Conservation (phyloP, 2,113 vertebrate species). For the Cyphomyrus plagiostoma region DNA sequence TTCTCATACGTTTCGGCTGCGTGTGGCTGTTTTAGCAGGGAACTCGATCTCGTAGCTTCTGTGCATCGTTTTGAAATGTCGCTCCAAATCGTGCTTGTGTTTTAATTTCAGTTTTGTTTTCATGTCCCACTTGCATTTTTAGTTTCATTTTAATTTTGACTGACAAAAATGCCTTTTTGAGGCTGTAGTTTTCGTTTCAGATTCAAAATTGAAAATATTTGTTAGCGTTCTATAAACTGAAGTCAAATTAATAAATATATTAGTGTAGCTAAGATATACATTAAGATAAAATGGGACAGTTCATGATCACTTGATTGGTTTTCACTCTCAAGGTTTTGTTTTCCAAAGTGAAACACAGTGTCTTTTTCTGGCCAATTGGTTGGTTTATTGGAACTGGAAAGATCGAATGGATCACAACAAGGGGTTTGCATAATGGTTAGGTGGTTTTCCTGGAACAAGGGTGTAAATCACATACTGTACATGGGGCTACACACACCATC, state of each 20-base stretch:
- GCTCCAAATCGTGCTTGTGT: too few relatives aligned
- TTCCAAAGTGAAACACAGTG: background rate
- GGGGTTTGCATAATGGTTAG: background rate
- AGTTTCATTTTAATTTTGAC: background rate
- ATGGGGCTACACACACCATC: background rate
- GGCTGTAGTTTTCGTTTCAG: background rate
- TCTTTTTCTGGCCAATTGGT: background rate
- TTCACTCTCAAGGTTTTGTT: background rate
- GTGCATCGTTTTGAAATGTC: too few relatives aligned
- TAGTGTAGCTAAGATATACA: background rate
- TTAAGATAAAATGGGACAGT: background rate
- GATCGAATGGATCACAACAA: background rate
- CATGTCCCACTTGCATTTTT: background rate
- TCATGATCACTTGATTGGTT: background rate
- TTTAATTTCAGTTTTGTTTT: background rate
- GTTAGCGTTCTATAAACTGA: background rate
- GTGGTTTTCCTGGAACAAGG: background rate
- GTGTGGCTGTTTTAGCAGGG: too few relatives aligned
- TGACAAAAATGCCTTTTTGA: background rate
- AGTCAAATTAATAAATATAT: background rate
- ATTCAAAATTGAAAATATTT: background rate
- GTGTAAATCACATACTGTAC: background rate
- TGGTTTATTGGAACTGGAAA: background rate
- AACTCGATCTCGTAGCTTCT: too few relatives aligned
- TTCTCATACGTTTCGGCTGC: too few relatives aligned